Evolutionary conservation across 2,113 vertebrate species (phyloP).

Genomic region (Marmota monax): DNA sequence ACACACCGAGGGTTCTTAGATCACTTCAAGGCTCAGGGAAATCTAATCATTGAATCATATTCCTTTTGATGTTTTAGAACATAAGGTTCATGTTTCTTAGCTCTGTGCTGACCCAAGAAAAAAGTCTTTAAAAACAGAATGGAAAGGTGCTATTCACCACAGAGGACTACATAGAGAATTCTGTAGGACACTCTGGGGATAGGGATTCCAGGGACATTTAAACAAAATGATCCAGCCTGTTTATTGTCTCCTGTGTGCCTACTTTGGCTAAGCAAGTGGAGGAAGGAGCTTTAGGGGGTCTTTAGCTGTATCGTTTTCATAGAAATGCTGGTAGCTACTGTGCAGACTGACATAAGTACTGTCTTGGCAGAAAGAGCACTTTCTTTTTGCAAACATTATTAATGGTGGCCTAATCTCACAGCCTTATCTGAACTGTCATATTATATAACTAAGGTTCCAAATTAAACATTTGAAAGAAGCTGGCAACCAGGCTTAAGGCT

Average conservation of each 20-base stretch:
- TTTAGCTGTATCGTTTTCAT: not conserved
- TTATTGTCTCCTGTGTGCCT: conserved; percentile 14
- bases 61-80: conserved; percentile 21
- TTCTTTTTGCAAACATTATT: conserved; percentile 49
- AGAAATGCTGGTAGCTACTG: conserved; percentile 43
- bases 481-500: conserved; percentile 50
- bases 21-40: conserved; percentile 75
- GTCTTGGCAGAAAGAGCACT: conserved; percentile 38
- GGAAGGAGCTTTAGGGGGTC: not conserved
- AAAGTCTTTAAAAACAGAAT: not conserved
- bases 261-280: not conserved
- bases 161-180: not conserved
- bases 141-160: not conserved
- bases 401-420: conserved; percentile 54
- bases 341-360: conserved; percentile 53
- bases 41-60: conserved; percentile 65
- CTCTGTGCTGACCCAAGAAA: not conserved
- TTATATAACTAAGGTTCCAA: conserved; percentile 71
- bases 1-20: not conserved
- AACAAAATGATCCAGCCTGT: not conserved
- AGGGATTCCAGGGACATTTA: not conserved
- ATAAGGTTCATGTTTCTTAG: not conserved
- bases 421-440: conserved; percentile 71
- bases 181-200: not conserved
- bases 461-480: conserved; percentile 71